These are phyloP conservation scores for Torymus aiolomorphi DNA, from an alignment of 2,888 invertebrate genomes.

Conservation along the genomic window DNA sequence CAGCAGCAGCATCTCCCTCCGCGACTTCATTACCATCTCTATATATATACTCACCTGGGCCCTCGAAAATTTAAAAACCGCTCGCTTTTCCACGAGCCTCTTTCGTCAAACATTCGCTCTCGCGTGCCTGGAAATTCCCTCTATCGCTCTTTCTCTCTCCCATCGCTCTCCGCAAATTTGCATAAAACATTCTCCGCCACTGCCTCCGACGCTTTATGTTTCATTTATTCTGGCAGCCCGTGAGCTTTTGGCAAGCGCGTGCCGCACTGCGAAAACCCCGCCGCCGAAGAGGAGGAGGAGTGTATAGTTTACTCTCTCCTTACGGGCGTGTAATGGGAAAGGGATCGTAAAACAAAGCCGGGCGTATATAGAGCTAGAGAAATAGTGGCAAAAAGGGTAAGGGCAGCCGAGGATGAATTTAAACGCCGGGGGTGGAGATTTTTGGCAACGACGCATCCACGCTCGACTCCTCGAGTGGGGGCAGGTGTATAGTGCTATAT, in stretches of 20 bases:
- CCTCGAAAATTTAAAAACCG: too few species aligned
- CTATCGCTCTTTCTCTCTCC: background rate
- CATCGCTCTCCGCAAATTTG: conserved; percentile 20
- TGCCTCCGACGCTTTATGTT: background rate
- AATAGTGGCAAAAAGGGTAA: background rate
- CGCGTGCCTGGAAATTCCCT: background rate
- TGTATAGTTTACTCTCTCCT: background rate
- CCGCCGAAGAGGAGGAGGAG: background rate
- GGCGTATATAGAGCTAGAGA: background rate
- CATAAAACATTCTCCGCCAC: conserved; percentile 24
- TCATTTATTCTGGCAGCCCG: background rate
- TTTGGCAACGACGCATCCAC: conserved; percentile 1
- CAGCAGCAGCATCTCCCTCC: too few species aligned
- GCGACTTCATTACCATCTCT: too few species aligned
- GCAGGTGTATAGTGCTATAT: background rate
- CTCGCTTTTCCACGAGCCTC: background rate
- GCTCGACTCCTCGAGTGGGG: conserved; percentile 4
- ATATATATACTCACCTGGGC: too few species aligned
- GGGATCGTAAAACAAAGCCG: conserved; percentile 29
- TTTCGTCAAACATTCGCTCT: background rate
- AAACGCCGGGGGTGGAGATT: conserved; percentile 9
- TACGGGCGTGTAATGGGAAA: background rate
- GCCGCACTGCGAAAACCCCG: conserved; percentile 43
- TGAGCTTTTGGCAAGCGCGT: conserved; percentile 32
- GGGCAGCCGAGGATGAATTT: conserved; percentile 14